Base-by-base conservation (phyloP, 1,140 invertebrate species). In the Cherax quadricarinatus region DNA sequence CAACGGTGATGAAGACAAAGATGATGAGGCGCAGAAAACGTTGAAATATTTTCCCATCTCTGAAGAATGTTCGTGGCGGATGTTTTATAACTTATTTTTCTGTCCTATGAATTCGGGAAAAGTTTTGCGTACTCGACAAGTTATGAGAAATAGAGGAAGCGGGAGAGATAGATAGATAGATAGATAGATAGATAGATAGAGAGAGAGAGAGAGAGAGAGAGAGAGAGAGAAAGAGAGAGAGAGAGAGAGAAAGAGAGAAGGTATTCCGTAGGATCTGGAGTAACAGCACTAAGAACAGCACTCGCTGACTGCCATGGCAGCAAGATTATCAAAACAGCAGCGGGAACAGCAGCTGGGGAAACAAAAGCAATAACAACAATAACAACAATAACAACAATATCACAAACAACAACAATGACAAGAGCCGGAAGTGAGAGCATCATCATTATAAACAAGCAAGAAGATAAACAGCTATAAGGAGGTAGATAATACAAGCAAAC, bases 131-230 rank as follows among this genome's bases (percentile, higher is more conserved):
- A 60, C 57, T 60, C 57, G 10, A 66, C 16, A 16, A 66, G 18
- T 5, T 18, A 66, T 66, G 62, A 66, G 53, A 57, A 14, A 57
- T 7, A 57, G 53, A 57, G 53, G 12, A 14, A 57, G 53, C 0
- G 53, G 4, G 53, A 57, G 53, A 57, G 53, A 57, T 1, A 57
- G 53, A 57, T 1, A 57, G 53, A 57, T 1, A 57, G 53, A 57
- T 3, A 70, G 62, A 70, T 3, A 70, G 62, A 70, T 3, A 70
- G 62, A 70, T 3, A 70, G 62, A 70, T 3, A 70, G 62, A 70
- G 62, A 70, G 62, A 70, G 62, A 70, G 62, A 70, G 62, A 70
- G 62, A 70, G 62, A 70, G 62, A 70, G 62, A 70, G 62, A 70
- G 62, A 70, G 62, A 70, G 62, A 70, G 62, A 70, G 62, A 70